These are phyloP conservation scores for Lates calcarifer DNA, from an alignment of 2,113 vertebrate genomes.

Conservation along the genomic window DNA sequence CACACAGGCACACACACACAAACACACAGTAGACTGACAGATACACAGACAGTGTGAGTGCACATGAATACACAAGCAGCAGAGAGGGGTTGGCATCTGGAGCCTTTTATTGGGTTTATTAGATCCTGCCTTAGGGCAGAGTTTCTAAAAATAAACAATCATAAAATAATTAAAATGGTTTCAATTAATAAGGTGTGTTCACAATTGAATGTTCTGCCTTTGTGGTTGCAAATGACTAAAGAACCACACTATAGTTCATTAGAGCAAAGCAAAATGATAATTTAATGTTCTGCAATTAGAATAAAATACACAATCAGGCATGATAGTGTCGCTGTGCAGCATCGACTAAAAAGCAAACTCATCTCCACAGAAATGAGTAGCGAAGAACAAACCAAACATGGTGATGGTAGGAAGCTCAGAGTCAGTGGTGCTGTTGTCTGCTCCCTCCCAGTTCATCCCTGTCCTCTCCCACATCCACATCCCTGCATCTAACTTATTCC, in stretches of 20 bases:
- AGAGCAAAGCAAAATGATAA: neutral
- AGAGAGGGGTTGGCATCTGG: conserved; percentile 35
- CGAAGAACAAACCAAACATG: no score
- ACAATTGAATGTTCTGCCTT: conserved; percentile 2
- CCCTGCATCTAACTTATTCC: conserved; percentile 20
- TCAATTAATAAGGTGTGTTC: conserved; percentile 1
- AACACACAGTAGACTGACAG: conserved; percentile 21
- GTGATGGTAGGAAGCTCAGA: no score
- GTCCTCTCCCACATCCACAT: conserved; percentile 25
- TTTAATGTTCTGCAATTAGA: neutral
- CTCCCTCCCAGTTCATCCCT: neutral
- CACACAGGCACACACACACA: neutral
- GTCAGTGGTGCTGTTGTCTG: no score
- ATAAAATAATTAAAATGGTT: conserved; percentile 36
- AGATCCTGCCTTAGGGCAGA: conserved; percentile 27
- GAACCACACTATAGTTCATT: neutral
- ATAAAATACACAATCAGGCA: neutral
- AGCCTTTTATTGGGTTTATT: conserved; percentile 50
- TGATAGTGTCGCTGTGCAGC: neutral
- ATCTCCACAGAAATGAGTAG: neutral
- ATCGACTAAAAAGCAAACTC: neutral
- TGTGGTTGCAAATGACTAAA: neutral
- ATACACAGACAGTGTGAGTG: conserved; percentile 4
- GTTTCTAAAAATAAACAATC: conserved; percentile 36
- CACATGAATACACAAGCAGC: conserved; percentile 39